These are phyloP conservation scores for Troilus luridus DNA, from an alignment of 2,888 invertebrate genomes.

Conservation along the genomic window DNA sequence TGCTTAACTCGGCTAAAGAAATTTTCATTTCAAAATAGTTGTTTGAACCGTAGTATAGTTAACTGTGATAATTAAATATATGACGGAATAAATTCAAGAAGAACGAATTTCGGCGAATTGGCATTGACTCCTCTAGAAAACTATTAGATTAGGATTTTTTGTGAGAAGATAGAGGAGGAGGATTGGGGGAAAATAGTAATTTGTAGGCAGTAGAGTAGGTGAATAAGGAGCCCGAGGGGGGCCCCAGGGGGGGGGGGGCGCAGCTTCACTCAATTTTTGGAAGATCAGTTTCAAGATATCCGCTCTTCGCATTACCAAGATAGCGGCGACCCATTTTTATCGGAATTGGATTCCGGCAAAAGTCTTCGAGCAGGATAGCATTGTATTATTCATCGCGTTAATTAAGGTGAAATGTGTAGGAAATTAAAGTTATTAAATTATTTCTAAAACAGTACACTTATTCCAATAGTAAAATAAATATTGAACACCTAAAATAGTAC, in stretches of 20 bases:
- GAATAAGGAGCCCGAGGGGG: background rate
- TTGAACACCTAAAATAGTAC: too few relatives aligned
- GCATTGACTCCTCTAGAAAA: background rate
- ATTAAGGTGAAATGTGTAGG: too few relatives aligned
- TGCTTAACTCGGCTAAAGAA: too few relatives aligned
- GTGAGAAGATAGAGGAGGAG: background rate
- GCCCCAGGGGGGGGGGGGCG: background rate
- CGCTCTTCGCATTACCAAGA: background rate
- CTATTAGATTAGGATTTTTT: conserved; percentile 25
- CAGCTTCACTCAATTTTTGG: conserved; percentile 36
- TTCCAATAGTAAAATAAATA: too few relatives aligned
- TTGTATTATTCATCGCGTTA: too few relatives aligned
- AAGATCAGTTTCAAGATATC: conserved; percentile 30
- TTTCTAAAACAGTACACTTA: too few relatives aligned
- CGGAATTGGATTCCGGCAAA: background rate
- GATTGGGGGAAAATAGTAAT: conserved; percentile 17
- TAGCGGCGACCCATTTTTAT: background rate
- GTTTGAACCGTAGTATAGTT: too few relatives aligned
- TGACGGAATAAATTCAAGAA: background rate
- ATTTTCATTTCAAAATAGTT: too few relatives aligned
- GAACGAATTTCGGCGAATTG: background rate
- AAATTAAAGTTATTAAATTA: too few relatives aligned
- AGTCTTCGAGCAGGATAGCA: background rate
- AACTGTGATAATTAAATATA: background rate
- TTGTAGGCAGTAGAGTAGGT: conserved; percentile 36